These are phyloP conservation scores for Drosophila sechellia DNA, from an alignment of 1,140 invertebrate genomes.

Conservation along the genomic window DNA sequence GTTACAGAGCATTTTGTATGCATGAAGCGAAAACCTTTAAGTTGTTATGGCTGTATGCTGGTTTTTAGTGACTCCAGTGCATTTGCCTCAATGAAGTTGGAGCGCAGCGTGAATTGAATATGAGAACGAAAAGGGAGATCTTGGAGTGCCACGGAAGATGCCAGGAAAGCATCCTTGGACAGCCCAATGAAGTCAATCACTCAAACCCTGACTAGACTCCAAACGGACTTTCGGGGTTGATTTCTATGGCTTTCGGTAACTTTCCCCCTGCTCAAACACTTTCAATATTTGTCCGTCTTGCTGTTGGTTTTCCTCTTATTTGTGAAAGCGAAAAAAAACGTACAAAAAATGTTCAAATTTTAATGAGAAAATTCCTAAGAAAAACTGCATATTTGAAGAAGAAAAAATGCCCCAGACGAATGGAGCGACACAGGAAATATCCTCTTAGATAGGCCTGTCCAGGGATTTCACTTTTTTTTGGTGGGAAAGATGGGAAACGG, in stretches of 20 bases:
- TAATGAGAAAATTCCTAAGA: slow-evolving; percentile 81
- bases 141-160: background rate
- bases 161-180: slow-evolving; percentile 12
- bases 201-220: slow-evolving; percentile 49
- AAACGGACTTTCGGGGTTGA: slow-evolving; percentile 61
- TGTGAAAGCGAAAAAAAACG: slow-evolving; percentile 20
- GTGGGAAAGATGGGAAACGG: background rate
- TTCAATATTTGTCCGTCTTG: slow-evolving; percentile 72
- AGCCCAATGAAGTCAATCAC: slow-evolving; percentile 71
- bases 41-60: slow-evolving; percentile 40
- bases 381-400: slow-evolving; percentile 81
- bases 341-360: slow-evolving; percentile 55
- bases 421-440: slow-evolving; percentile 65
- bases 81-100: slow-evolving; percentile 73
- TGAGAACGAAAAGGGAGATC: slow-evolving; percentile 3
- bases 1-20: slow-evolving; percentile 58
- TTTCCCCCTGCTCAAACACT: slow-evolving; percentile 70
- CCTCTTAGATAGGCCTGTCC: slow-evolving; percentile 44
- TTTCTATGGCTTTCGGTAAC: slow-evolving; percentile 45
- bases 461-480: slow-evolving; percentile 17
- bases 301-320: slow-evolving; percentile 67
- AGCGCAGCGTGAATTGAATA: slow-evolving; percentile 59
- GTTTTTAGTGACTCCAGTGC: slow-evolving; percentile 62
- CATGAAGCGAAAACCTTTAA: slow-evolving; percentile 75
- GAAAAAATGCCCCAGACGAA: slow-evolving; percentile 25